phyloP scores from a whole-genome alignment of 2,113 vertebrate genomes.

The Leptobrachium ailaonicum region DNA sequence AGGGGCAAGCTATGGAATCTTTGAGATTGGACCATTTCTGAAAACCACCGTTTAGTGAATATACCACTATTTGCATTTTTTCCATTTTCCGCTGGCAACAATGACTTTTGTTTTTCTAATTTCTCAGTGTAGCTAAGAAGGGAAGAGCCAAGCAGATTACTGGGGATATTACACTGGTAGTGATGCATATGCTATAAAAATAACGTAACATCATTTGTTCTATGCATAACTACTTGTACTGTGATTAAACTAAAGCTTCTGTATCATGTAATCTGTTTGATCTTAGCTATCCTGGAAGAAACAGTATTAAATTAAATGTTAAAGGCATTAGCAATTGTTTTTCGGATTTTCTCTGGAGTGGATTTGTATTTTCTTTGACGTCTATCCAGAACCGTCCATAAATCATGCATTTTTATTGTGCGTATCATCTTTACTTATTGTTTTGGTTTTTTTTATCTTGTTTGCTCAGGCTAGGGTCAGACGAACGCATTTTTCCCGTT shows the following conservation, averaged over 20 bases:
- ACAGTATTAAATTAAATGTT: slow-evolving; percentile 29
- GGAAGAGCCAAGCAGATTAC: background rate
- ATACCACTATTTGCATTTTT: no score
- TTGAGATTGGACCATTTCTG: no score
- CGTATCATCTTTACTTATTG: no score
- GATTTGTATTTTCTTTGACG: accelerated
- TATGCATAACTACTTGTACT: slow-evolving; percentile 26
- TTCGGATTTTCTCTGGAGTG: background rate
- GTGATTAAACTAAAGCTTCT: slow-evolving; percentile 41
- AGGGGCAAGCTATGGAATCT: no score
- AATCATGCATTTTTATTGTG: no score
- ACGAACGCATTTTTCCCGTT: no score
- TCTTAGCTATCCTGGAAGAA: slow-evolving; percentile 45
- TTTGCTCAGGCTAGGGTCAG: no score
- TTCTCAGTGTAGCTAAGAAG: background rate
- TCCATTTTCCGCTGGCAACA: no score
- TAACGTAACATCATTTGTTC: slow-evolving; percentile 44
- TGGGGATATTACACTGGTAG: background rate
- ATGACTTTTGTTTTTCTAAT: background rate
- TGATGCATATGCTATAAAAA: slow-evolving; percentile 2
- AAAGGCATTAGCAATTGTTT: background rate
- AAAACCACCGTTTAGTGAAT: no score
- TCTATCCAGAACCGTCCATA: no score
- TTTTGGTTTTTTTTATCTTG: background rate
- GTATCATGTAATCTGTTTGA: slow-evolving; percentile 2